Evolutionary conservation across 2,888 invertebrate species (phyloP), one percentile per base, ranked within the genome.

Genomic region (Apamea anceps): DNA sequence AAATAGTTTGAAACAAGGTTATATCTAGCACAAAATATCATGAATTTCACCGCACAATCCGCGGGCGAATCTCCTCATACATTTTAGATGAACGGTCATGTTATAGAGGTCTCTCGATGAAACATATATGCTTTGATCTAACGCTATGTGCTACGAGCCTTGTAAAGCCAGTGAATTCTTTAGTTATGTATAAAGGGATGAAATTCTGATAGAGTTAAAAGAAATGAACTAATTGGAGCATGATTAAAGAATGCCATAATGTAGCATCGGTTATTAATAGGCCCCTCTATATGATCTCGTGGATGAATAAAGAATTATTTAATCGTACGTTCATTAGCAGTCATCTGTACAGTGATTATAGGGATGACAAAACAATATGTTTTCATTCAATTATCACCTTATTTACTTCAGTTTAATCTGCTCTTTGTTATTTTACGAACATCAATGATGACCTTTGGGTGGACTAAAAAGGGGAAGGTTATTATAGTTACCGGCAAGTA

Each of bases 81-180:
- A 85, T 87, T 77, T 84, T 87, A 77, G 77, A 85, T 85, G 85
- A 75, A 75, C 42, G 28, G 18, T 65, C 60, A 48, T 51, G 62
- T 65, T 65, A 63, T 57, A 48, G 79, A 63, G 65, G 67, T 72
- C 42, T 60, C 37, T 6, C 72, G 18, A 63, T 87, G 68, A 86
- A 83, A 86, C 77, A 85, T 86, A 86, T 70, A 86, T 79, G 63
- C 57, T 86, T 67, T 79, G 73, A 86, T 79, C 74, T 63, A 45
- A 76, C 63, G 60, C 76, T 76, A 51, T 37, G 71, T 70, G 42
- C 32, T 21, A 10, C 54, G 32, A 72, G 65, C 37, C 70, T 73
- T 57, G 51, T 78, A 66, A 68, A 75, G 51, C 71, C 70, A 57
- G 77, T 74, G 57, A 85, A 76, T 63, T 51, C 21, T 76, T 82